Base-by-base conservation (phyloP, 2,888 invertebrate species). In the Augochlorella aurata region DNA sequence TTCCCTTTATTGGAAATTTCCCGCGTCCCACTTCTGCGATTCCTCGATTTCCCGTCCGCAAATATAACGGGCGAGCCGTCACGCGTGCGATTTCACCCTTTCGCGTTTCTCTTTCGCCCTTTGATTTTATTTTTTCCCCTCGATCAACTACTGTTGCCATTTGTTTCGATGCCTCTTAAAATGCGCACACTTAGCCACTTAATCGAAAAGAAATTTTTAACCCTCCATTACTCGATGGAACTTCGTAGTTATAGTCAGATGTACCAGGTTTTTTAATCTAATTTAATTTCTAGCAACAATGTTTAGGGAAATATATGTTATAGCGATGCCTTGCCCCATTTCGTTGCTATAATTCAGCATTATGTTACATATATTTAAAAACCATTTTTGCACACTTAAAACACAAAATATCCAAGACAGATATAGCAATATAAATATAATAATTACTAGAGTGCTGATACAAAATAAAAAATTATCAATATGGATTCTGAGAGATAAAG, bases 1-100 rank as follows among this genome's bases (percentile, higher is more conserved):
- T 83, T 89, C 78, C 81, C 89, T 87, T 89, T 87, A 87, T 87
- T 87, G 87, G 87, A 89, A 87, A 87, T 89, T 89, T 87, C 85
- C 87, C 79, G 82, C 77, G 84, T 79, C 85, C 88, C 83, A 81
- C 87, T 87, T 79, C 88, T 61, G 69, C 83, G 78, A 85, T 82
- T 85, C 76, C 79, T 82, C 85, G 80, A 87, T 87, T 87, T 85
- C 78, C 85, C 77, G 82, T 81, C 85, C 78, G 79, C 80, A 83
- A 80, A 83, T 85, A 83, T 85, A 85, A 87, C 85, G 74, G 79
- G 63, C 76, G 85, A 76, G 68, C 85, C 81, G 84, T 81, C 75
- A 79, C 85, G 81, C 77, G 78, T 70, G 69, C 72, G 66, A 82
- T 87, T 87, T 85, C 73, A 74, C 70, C 83, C 76, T 78, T 72